phyloP scores from a whole-genome alignment of 2,888 invertebrate species.

The Desoria tigrina region DNA sequence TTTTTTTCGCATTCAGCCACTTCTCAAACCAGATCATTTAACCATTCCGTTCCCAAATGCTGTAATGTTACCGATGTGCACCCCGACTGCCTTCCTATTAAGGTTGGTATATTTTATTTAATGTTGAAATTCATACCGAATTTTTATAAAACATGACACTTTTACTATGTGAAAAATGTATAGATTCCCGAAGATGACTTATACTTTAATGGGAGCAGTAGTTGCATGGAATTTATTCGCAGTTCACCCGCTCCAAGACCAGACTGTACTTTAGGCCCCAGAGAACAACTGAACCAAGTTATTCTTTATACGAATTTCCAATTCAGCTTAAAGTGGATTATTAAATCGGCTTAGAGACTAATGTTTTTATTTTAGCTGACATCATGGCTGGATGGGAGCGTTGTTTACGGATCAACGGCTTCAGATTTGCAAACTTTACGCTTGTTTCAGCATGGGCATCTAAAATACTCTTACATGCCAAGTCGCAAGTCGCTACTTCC shows the following conservation, averaged over 20 bases:
- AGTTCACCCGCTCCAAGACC: constrained; percentile 75
- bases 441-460: constrained; percentile 70
- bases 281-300: constrained; percentile 79
- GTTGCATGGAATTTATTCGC: constrained; percentile 78
- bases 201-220: constrained; percentile 48
- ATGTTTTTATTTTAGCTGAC: constrained; percentile 61
- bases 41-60: constrained; percentile 51
- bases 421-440: constrained; percentile 73
- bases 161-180: constrained; percentile 1
- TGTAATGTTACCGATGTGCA: constrained; percentile 62
- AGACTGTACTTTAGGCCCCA: constrained; percentile 77
- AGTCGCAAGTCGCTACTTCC: constrained; percentile 65
- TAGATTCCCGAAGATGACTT: constrained; percentile 47
- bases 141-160: neutral
- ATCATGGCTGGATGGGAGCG: constrained; percentile 78
- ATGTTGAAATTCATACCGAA: neutral
- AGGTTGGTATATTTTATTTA: neutral
- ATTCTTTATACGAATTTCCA: constrained; percentile 23
- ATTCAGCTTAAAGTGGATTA: neutral
- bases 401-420: constrained; percentile 76
- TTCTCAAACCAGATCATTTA: constrained; percentile 38
- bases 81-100: constrained; percentile 81
- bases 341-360: neutral
- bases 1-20: neutral
- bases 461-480: constrained; percentile 66